Base-by-base conservation (phyloP, 2,888 invertebrate species). In the Meliscaeva auricollis region DNA sequence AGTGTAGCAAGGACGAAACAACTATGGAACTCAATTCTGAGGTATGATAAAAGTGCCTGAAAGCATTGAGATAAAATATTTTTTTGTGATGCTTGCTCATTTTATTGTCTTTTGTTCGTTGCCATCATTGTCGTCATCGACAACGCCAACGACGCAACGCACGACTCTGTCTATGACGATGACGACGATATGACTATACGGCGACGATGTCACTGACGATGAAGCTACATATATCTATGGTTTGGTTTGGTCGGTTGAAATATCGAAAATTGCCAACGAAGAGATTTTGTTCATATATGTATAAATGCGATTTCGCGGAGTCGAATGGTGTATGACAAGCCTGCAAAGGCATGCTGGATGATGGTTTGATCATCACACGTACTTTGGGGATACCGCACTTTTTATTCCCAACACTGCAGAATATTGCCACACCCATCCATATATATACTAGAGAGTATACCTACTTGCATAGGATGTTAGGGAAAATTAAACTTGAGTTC, bases 211-310 rank as follows among this genome's bases (percentile, higher is more conserved):
- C 26, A 4, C 2, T 26, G 26, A 26, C 26, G 26, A 26, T 26
- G 26, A 26, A 26, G 26, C 26, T 26, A n/a, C n/a, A n/a, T n/a
- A n/a, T n/a, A n/a, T n/a, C n/a, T n/a, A 56, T 56, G 69, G 38
- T 54, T 15, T 2, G 6, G 3, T 48, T 3, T 48, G 17, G 17
- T n/a, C 15, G 60, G 22, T 38, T 54, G 38, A 35, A 26, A 70
- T 76, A 73, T 82, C 66, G 77, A 75, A 76, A 64, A 81, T 75
- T 70, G 75, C 70, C 75, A 75, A 56, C 81, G 26, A 66, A 50
- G 76, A 81, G 66, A 76, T 70, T 75, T 66, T 15, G 62, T 54
- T 56, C 80, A 56, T 35, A 26, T n/a, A n/a, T n/a, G n/a, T n/a
- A n/a, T 26, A 69, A 69, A 80, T 68, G 56, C 60, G 22, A 69